Base-by-base conservation (phyloP, 2,888 invertebrate species). In the Phortica okadai region DNA sequence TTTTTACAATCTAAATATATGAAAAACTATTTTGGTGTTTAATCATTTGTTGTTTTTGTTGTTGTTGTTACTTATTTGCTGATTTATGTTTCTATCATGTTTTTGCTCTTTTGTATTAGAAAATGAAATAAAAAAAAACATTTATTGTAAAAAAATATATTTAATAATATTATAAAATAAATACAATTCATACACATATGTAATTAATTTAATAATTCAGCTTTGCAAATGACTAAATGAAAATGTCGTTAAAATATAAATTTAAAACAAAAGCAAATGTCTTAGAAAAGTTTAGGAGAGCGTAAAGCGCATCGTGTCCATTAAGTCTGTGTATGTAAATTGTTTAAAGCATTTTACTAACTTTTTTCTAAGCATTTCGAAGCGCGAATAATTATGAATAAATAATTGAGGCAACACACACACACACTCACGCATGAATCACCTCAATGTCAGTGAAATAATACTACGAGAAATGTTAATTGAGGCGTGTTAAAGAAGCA, bases 211-310 rank as follows among this genome's bases (percentile, higher is more conserved):
- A 16, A 21, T 21, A 21, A 21, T 74, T 58, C 67, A 42, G 76
- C 75, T 75, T 76, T 75, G 70, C 75, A 59, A 78, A 77, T 73
- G 62, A 78, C 77, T 79, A 79, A 78, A 77, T 64, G 33, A 64
- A 10, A 25, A 78, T 74, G 74, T 75, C 64, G 74, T 58, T 62
- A 70, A 74, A 66, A 21, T 10, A 75, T 73, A 77, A 73, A 69
- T 70, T 62, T 42, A 42, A 76, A 14, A 73, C 64, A 72, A 50
- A 54, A 70, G 54, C 10, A n/a, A 25, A 54, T 64, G 45, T 10
- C 10, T 45, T 45, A 6, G 45, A 45, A 45, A 45, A 8, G 10
- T 45, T 6, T 45, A 8, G 45, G 10, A 45, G 10, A 45, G 45
- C 45, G 6, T 10, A 8, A 45, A 45, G 45, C 45, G 45, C 45